These are phyloP conservation scores for Phoxinus phoxinus DNA, from an alignment of 2,113 vertebrate genomes.

Conservation along the genomic window DNA sequence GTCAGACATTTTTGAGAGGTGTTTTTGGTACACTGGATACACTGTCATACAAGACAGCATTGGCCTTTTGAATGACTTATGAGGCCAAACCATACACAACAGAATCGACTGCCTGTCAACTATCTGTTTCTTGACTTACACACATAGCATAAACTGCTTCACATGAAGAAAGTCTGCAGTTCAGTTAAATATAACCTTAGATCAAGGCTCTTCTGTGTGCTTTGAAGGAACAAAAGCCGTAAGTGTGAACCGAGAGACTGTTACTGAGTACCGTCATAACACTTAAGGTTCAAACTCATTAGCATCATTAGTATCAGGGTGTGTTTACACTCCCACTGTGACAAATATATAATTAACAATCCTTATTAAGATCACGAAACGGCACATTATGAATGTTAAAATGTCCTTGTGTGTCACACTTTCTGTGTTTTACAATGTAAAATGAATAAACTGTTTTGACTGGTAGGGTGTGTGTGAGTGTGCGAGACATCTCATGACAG, in stretches of 20 bases:
- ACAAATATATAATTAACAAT: constrained; percentile 9
- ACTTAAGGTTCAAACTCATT: constrained; percentile 31
- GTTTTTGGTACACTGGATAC: not conserved
- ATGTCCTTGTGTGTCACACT: not conserved
- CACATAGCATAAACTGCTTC: not conserved
- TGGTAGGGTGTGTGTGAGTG: not conserved
- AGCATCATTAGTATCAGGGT: not conserved
- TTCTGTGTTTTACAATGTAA: not conserved
- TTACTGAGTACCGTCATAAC: constrained; percentile 2
- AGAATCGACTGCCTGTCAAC: constrained; percentile 4
- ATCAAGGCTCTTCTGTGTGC: not conserved
- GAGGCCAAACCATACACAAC: not conserved
- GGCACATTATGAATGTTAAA: constrained; percentile 1
- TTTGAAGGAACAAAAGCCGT: not conserved
- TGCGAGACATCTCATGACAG: constrained; percentile 8
- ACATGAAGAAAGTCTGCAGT: not conserved
- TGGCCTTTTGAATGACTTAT: not conserved
- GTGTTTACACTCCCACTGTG: constrained; percentile 17
- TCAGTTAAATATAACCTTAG: not conserved
- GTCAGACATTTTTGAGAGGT: not conserved
- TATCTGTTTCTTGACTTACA: not conserved
- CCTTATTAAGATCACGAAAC: not conserved
- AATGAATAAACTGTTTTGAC: not conserved
- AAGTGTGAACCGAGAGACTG: not conserved
- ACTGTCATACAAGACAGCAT: not conserved